Evolutionary conservation across 2,113 vertebrate species (phyloP).

Genomic region (Bombycilla garrulus): DNA sequence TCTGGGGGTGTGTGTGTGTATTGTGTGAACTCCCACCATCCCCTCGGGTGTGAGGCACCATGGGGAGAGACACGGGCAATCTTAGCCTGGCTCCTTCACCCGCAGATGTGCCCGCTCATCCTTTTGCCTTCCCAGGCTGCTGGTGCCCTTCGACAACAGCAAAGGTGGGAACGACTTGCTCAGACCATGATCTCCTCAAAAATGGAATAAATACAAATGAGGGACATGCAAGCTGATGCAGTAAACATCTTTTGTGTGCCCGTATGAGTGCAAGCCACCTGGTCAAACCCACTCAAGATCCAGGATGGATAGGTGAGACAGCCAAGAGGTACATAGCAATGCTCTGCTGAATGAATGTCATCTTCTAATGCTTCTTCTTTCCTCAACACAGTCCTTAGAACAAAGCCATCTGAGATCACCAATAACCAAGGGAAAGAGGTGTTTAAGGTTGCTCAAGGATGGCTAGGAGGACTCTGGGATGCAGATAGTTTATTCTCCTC

Average conservation of each 20-base stretch:
- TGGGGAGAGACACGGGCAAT: neutral
- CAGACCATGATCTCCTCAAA: neutral
- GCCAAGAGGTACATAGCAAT: neutral
- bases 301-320: neutral
- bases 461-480: neutral
- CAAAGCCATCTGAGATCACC: neutral
- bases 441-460: neutral
- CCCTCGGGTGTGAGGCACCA: accelerated
- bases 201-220: neutral
- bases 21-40: accelerated
- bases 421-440: neutral
- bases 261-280: neutral
- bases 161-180: neutral
- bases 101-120: neutral
- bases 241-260: neutral
- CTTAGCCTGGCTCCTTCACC: neutral
- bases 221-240: neutral
- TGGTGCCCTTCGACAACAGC: neutral
- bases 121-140: neutral
- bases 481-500: neutral
- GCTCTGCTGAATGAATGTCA: neutral
- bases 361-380: neutral
- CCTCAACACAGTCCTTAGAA: accelerated
- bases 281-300: neutral
- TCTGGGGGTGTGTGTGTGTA: accelerated